Base-by-base conservation (phyloP, 2,797 vertebrate species). In the Sebastes miniatus region DNA sequence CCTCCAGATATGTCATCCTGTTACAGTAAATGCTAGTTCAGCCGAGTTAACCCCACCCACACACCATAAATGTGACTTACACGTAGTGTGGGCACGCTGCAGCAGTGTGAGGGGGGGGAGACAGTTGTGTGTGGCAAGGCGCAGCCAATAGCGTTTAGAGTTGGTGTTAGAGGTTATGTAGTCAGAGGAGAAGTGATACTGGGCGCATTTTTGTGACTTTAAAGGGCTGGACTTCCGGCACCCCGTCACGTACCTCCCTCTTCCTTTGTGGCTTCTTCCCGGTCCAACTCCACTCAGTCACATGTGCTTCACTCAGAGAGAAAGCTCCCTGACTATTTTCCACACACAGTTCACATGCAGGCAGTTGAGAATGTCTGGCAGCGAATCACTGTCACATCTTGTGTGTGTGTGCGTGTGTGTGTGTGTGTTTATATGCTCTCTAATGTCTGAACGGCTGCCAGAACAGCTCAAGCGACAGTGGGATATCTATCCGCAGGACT, bases 401-500 rank as follows among this genome's bases (percentile, higher is more conserved):
- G 54, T 68, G 25, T 62, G 58, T 43, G 4, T 66, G 62, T 69
- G 69, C 80, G 24, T 69, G 34, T 56, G 50, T 69, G 66, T 71
- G 62, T 87, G 66, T 71, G 62, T 87, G 73, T 91, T 80, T 82
- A 75, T 79, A 77, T 68, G 77, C 88, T 83, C 70, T 88, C 87
- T 85, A 91, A 90, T 91, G 86, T 95, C 89, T 94, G 92, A 94
- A 91, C 79, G 78, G 82, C 91, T 94, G 94, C 94, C 95, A 95
- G 89, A 89, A 88, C 91, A 89, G 92, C 93, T 93, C 92, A 85
- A 90, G 91, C 86, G 89, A 92, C 94, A 91, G 92, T 92, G 89
- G 91, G 92, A 92, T 93, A 92, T 95, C 93, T 94, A 92, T 93
- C 92, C 90, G 91, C 93, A 81, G 94, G 93, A 90, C 93, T 94